These are phyloP conservation scores for Eustalomyia histrio DNA, from an alignment of 2,888 invertebrate genomes.

Conservation along the genomic window DNA sequence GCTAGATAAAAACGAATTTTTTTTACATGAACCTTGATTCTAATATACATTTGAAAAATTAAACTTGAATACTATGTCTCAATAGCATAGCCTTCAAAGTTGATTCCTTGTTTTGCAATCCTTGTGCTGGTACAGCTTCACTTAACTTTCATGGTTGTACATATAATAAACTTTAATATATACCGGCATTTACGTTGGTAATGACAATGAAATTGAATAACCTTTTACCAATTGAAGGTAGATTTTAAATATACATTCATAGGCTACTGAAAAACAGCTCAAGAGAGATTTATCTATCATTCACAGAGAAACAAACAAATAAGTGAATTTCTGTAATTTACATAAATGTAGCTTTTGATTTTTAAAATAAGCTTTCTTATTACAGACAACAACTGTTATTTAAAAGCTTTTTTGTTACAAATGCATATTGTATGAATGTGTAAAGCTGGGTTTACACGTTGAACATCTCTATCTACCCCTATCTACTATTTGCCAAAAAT, in stretches of 20 bases:
- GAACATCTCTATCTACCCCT: no score
- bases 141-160: not conserved
- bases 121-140: not conserved
- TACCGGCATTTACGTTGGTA: slow-evolving; percentile 44
- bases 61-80: slow-evolving; percentile 40
- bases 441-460: no score
- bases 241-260: not conserved
- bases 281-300: not conserved
- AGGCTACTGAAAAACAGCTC: not conserved
- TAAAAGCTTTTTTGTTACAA: no score
- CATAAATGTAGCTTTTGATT: no score
- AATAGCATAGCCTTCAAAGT: slow-evolving; percentile 8
- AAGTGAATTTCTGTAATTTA: no score
- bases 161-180: not conserved
- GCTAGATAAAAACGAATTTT: no score
- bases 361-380: no score
- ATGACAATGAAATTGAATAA: slow-evolving; percentile 39
- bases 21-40: not conserved
- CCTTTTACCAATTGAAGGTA: slow-evolving; percentile 8
- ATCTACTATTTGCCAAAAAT: no score
- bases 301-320: not conserved
- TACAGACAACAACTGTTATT: no score
- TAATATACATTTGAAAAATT: not conserved
- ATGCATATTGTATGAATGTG: no score
- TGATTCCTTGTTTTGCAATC: not conserved